Evolutionary conservation across 2,888 invertebrate genomes (phyloP).

Genomic region (Petrolisthes manimaculis): DNA sequence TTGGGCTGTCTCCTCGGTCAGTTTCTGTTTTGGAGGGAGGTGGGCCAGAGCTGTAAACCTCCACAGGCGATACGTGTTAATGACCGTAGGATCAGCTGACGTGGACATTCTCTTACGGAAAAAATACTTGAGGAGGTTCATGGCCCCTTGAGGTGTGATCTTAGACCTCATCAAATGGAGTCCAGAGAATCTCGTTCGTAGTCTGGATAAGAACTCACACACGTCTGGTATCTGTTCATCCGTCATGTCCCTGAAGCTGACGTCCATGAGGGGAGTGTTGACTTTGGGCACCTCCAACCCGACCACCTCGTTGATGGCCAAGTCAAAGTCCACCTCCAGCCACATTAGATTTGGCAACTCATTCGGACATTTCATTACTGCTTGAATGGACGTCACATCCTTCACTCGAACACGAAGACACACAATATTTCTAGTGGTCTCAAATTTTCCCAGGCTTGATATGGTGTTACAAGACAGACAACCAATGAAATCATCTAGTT

Average conservation of each 20-base stretch:
- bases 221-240: conserved; percentile 40
- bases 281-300: conserved; percentile 30
- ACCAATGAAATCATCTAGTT: conserved; percentile 61
- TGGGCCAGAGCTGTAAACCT: conserved; percentile 38
- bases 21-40: neutral
- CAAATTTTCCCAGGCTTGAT: conserved; percentile 7
- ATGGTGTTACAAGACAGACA: conserved; percentile 45
- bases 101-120: conserved; percentile 31
- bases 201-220: conserved; percentile 33
- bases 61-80: conserved; percentile 54
- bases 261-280: conserved; percentile 51
- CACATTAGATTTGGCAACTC: conserved; percentile 53
- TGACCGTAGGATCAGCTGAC: conserved; percentile 26
- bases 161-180: conserved; percentile 46
- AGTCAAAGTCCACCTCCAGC: conserved; percentile 64
- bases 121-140: conserved; percentile 40
- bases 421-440: conserved; percentile 38
- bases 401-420: conserved; percentile 58
- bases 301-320: conserved; percentile 29
- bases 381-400: conserved; percentile 16
- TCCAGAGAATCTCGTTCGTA: conserved; percentile 51
- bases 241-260: conserved; percentile 44
- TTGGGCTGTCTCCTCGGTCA: conserved; percentile 41
- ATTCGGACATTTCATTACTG: conserved; percentile 30
- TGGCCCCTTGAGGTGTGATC: conserved; percentile 40